Conservation (phyloP, 2,888 invertebrate species). For the Laspeyria flexula region DNA sequence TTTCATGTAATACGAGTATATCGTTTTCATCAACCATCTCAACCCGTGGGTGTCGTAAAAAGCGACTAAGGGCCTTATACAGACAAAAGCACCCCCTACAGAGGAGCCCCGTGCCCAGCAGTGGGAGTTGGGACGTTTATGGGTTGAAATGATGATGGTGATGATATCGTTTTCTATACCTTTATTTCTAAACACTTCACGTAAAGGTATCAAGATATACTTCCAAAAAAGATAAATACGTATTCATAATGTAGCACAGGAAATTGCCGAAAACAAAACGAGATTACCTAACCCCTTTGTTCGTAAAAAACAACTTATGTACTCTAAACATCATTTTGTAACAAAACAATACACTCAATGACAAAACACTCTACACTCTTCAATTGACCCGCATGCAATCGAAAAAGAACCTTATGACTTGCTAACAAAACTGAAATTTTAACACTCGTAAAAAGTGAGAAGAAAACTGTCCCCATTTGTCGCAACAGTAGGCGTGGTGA, state of each 20-base stretch:
- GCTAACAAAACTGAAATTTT: slow-evolving; percentile 8
- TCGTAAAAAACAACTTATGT: slow-evolving; percentile 35
- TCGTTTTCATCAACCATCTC: no score
- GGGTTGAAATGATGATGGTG: no score
- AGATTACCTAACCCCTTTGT: slow-evolving; percentile 39
- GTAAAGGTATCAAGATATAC: background rate
- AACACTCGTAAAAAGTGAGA: slow-evolving; percentile 23
- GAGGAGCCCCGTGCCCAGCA: no score
- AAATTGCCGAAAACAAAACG: slow-evolving; percentile 33
- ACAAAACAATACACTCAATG: slow-evolving; percentile 34
- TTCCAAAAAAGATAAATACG: background rate
- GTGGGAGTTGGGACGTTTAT: no score
- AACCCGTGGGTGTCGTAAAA: no score
- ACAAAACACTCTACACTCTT: slow-evolving; percentile 29
- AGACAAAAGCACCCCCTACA: no score
- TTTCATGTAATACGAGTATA: no score
- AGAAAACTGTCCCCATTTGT: slow-evolving; percentile 80
- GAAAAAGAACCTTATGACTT: slow-evolving; percentile 20
- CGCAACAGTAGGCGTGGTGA: slow-evolving; percentile 79
- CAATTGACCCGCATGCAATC: background rate
- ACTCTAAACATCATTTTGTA: slow-evolving; percentile 37
- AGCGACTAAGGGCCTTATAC: no score
- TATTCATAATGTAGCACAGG: slow-evolving; percentile 17
- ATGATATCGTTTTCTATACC: no score
- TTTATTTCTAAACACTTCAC: slow-evolving; percentile 1